phyloP scores from a whole-genome alignment of 2,113 vertebrate genomes.

The Prunella fulvescens region DNA sequence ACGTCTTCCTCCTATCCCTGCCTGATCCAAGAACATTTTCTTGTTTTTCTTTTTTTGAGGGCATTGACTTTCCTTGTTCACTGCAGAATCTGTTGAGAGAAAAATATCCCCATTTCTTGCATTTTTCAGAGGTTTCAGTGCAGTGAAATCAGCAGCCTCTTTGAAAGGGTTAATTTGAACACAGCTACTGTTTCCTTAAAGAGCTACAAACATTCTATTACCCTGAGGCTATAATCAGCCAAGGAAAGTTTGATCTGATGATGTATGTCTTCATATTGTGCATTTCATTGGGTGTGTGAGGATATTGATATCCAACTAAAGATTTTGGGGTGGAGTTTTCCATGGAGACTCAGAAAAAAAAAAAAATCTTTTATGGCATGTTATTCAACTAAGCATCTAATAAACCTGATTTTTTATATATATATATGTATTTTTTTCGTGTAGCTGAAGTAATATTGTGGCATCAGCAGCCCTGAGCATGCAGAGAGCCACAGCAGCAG shows the following conservation, averaged over 20 bases:
- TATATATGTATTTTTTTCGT: neutral
- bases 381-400: neutral
- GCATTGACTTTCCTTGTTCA: neutral
- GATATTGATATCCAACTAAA: constrained; percentile 44
- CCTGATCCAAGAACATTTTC: neutral
- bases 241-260: constrained; percentile 65
- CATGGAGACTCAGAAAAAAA: neutral
- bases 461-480: neutral
- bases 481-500: neutral
- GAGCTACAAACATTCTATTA: constrained; percentile 58
- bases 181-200: constrained; percentile 54
- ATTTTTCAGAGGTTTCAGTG: constrained; percentile 35
- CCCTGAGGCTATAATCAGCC: constrained; percentile 55
- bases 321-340: constrained; percentile 60
- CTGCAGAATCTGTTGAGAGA: neutral
- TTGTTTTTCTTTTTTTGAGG: neutral
- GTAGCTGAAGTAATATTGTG: neutral
- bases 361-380: neutral
- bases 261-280: constrained; percentile 64
- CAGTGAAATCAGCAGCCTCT: neutral
- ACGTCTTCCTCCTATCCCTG: neutral
- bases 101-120: constrained; percentile 31
- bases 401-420: neutral
- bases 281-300: constrained; percentile 44
- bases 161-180: constrained; percentile 46